Evolutionary conservation across 2,113 vertebrate genomes (phyloP).

Genomic region (Alethe castanea): DNA sequence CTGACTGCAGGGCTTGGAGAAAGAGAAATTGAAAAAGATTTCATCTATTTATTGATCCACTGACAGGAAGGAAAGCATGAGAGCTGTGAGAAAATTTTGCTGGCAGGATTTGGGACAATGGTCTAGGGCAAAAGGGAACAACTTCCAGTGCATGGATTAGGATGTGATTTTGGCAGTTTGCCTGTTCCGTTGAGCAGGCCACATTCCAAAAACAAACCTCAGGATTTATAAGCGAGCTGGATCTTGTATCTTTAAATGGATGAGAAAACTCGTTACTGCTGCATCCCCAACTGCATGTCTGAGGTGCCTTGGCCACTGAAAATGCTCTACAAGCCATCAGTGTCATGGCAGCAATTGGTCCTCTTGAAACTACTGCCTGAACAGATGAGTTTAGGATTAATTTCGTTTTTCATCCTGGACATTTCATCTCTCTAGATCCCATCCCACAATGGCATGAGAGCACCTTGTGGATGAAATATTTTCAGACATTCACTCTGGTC

Average conservation of each 20-base stretch:
- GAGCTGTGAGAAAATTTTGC: background rate
- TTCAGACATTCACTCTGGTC: background rate
- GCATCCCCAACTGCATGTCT: background rate
- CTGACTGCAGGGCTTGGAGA: background rate
- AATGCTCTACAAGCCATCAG: background rate
- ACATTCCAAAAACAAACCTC: background rate
- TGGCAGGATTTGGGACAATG: background rate
- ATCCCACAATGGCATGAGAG: background rate
- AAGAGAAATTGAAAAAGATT: background rate
- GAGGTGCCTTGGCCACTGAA: background rate
- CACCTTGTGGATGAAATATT: background rate
- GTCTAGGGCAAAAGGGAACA: background rate
- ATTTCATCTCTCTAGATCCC: background rate
- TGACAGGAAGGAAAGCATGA: background rate
- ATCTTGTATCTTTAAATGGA: background rate
- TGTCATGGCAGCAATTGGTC: background rate
- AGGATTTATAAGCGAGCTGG: background rate
- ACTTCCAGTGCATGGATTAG: background rate
- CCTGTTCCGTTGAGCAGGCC: background rate
- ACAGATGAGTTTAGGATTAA: background rate
- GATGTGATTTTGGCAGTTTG: background rate
- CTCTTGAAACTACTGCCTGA: background rate
- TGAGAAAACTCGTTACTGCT: background rate
- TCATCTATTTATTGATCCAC: background rate
- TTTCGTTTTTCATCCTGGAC: background rate